Percentiles rank a stretch among this genome's conserved stretches.
Conservation (phyloP, 2,888 invertebrate genomes). For the Eupithecia insigniata region DNA sequence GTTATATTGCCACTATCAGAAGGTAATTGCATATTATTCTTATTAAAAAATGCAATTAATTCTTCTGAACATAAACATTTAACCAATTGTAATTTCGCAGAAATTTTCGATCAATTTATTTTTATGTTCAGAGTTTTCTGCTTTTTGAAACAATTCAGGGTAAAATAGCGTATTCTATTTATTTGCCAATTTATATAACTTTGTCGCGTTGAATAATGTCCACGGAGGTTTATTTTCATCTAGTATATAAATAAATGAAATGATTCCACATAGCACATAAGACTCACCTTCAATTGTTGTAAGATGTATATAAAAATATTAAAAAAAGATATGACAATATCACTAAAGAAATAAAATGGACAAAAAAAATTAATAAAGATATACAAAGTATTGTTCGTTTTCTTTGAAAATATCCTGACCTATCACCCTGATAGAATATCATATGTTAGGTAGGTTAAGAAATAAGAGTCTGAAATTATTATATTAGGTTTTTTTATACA, state of each 20-base stretch:
- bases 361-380: constrained; percentile 73
- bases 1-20: constrained; percentile 18
- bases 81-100: constrained; percentile 10
- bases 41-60: constrained; percentile 48
- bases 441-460: not conserved
- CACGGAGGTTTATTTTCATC: constrained; percentile 30
- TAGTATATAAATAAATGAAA: constrained; percentile 62
- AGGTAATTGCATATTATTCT: constrained; percentile 47
- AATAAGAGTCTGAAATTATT: not conserved
- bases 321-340: constrained; percentile 75
- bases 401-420: constrained; percentile 39
- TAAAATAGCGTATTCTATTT: constrained; percentile 42
- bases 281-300: constrained; percentile 72
- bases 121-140: constrained; percentile 36
- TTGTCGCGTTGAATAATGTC: constrained; percentile 20
- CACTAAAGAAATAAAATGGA: constrained; percentile 61
- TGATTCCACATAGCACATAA: constrained; percentile 80
- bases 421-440: not conserved
- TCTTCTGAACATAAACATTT: constrained; percentile 21
- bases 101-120: constrained; percentile 30
- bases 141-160: constrained; percentile 44
- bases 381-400: constrained; percentile 63
- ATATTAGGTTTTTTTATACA: not conserved
- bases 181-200: constrained; percentile 31
- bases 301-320: constrained; percentile 81